These are phyloP conservation scores for Drosophila nr. fundita DNA, from an alignment of 2,888 invertebrate genomes.

Conservation along the genomic window DNA sequence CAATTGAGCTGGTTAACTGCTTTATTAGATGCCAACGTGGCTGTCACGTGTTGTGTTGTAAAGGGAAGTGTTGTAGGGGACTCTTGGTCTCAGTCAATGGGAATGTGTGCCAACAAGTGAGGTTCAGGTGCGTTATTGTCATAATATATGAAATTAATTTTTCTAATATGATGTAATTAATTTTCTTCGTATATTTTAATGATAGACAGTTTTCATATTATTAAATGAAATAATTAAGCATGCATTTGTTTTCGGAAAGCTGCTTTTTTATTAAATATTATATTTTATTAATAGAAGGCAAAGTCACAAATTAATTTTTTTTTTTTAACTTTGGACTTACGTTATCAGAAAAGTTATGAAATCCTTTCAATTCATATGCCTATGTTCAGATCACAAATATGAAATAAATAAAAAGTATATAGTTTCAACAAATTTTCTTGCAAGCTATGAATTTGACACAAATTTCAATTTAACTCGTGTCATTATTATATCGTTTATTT, in stretches of 20 bases:
- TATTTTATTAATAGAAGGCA: background rate
- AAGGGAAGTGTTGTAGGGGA: background rate
- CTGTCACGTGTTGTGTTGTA: constrained; percentile 32
- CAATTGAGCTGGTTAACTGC: constrained; percentile 68
- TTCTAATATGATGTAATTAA: background rate
- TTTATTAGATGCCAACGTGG: constrained; percentile 39
- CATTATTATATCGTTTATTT: background rate
- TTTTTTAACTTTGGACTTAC: background rate
- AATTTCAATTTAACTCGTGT: background rate
- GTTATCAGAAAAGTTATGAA: background rate
- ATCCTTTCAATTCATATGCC: background rate
- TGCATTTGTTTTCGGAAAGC: background rate
- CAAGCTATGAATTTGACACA: too few relatives aligned
- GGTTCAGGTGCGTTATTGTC: constrained; percentile 35
- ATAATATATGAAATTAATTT: too few relatives aligned
- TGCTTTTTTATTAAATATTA: background rate
- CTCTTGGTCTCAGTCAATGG: background rate
- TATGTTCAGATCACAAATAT: too few relatives aligned
- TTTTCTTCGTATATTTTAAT: background rate
- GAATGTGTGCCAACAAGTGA: constrained; percentile 11
- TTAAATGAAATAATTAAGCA: background rate
- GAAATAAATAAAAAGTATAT: too few relatives aligned
- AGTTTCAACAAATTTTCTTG: too few relatives aligned
- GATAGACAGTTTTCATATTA: background rate
- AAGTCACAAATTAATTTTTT: background rate